Evolutionary conservation across 1,140 invertebrate species (phyloP).

Genomic region (Macrotrachela quadricornifera): DNA sequence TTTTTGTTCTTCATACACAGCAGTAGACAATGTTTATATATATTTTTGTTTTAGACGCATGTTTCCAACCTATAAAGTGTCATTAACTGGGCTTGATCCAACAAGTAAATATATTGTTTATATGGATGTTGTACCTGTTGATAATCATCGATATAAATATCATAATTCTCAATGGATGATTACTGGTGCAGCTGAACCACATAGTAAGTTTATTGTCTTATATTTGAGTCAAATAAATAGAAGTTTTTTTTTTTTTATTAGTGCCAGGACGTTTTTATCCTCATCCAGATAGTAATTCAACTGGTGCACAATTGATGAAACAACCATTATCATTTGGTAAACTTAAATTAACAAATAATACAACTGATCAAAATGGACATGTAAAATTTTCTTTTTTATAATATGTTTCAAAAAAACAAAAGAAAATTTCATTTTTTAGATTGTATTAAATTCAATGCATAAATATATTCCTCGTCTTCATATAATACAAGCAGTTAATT

Average conservation of each 20-base stretch:
- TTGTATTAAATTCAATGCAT: constrained; percentile 94
- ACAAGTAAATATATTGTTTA: constrained; percentile 61
- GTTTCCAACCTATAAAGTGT: constrained; percentile 85
- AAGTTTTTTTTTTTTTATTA: background rate
- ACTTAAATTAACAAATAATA: constrained; percentile 96
- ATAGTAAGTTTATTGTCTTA: background rate
- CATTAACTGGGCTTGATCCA: constrained; percentile 55
- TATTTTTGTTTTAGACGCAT: constrained; percentile 68
- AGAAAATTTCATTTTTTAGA: constrained; percentile 35
- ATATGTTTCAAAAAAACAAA: background rate
- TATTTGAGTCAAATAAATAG: background rate
- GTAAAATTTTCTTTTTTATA: constrained; percentile 37
- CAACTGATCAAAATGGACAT: constrained; percentile 93
- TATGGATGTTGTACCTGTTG: constrained; percentile 85
- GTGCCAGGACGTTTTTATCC: constrained; percentile 69
- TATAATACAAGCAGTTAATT: constrained; percentile 32
- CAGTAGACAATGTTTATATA: constrained; percentile 10
- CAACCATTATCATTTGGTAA: constrained; percentile 98
- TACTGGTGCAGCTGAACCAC: constrained; percentile 90
- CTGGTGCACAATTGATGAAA: constrained; percentile 75
- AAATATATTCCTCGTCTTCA: constrained; percentile 91
- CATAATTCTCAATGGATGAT: constrained; percentile 92
- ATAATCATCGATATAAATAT: constrained; percentile 91
- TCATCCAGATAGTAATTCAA: constrained; percentile 90
- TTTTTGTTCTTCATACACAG: too few species aligned